A percentile compares a stretch with the other conserved stretches of the same genome.
These are phyloP conservation scores for Marisa cornuarietis DNA, from an alignment of 1,140 invertebrate species.

Conservation along the genomic window DNA sequence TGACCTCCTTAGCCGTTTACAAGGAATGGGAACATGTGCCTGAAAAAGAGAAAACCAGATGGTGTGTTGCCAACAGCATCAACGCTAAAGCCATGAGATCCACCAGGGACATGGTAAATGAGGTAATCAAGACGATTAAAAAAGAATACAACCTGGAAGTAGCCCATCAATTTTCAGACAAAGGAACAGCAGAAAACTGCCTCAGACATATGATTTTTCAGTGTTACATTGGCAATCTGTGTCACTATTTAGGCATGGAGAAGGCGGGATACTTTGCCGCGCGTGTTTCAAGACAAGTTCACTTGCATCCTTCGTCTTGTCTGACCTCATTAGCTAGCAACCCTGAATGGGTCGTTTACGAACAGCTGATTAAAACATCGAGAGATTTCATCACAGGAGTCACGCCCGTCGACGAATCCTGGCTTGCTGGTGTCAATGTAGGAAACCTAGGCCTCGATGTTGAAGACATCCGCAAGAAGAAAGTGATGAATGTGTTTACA, in stretches of 20 bases:
- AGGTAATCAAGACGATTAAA: constrained; percentile 39
- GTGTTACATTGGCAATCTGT: constrained; percentile 34
- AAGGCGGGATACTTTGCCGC: constrained; percentile 49
- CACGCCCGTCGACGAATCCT: constrained; percentile 42
- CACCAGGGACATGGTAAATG: constrained; percentile 45
- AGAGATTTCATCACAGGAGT: constrained; percentile 51
- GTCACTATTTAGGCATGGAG: constrained; percentile 47
- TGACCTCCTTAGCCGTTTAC: constrained; percentile 92
- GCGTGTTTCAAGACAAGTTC: constrained; percentile 35
- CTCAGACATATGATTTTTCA: constrained; percentile 44
- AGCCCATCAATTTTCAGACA: constrained; percentile 32
- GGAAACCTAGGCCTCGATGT: constrained; percentile 4
- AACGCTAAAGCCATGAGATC: constrained; percentile 52
- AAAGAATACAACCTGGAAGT: constrained; percentile 40
- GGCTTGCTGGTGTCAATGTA: constrained; percentile 14
- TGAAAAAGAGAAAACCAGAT: constrained; percentile 45
- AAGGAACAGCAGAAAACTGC: constrained; percentile 14
- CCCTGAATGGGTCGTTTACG: constrained; percentile 50
- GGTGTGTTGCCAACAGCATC: constrained; percentile 53
- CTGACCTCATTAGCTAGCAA: constrained; percentile 33
- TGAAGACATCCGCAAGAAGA: constrained; percentile 34
- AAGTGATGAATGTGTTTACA: constrained; percentile 26
- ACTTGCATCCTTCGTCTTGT: constrained; percentile 52
- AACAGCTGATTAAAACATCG: constrained; percentile 47
- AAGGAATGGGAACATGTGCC: constrained; percentile 63